Conservation (phyloP, 2,888 invertebrate species). For the Neoascia interrupta region DNA sequence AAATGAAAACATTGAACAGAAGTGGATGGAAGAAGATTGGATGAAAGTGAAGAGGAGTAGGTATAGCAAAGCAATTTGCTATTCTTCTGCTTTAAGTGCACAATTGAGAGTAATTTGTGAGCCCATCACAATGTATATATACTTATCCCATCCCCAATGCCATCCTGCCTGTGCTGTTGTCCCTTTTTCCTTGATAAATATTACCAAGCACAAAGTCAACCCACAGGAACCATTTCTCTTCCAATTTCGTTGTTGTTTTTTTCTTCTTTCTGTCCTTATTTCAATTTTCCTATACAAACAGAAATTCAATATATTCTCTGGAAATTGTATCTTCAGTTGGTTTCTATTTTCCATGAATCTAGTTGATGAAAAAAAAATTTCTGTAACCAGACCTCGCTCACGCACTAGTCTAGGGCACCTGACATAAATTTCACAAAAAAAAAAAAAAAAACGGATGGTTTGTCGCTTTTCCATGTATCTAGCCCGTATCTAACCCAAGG, state of each 20-base stretch:
- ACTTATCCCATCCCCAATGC: constrained; percentile 1
- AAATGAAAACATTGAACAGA: constrained; percentile 54
- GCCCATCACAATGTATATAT: constrained; percentile 27
- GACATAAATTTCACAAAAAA: constrained; percentile 63
- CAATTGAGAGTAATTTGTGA: constrained; percentile 70
- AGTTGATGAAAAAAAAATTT: not conserved
- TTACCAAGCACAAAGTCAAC: constrained; percentile 52
- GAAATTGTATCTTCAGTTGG: constrained; percentile 57
- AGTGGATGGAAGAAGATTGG: constrained; percentile 31
- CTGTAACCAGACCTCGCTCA: constrained; percentile 47
- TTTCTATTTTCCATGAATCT: too few relatives aligned
- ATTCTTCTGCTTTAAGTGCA: constrained; percentile 61
- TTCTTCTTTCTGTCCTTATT: constrained; percentile 3
- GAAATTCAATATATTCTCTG: constrained; percentile 65
- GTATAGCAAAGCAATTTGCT: constrained; percentile 60
- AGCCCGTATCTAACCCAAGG: constrained; percentile 30
- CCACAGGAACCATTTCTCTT: constrained; percentile 51
- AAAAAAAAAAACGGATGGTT: constrained; percentile 25
- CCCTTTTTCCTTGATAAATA: constrained; percentile 40
- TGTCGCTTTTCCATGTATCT: constrained; percentile 12
- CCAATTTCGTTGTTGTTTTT: constrained; percentile 39
- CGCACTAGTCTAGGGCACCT: constrained; percentile 47
- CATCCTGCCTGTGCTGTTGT: constrained; percentile 15
- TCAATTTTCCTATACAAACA: constrained; percentile 65
- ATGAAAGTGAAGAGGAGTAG: constrained; percentile 9